Percentiles rank a stretch among this genome's conserved stretches.
Evolutionary conservation across 2,113 vertebrate species (phyloP).

Genomic region (Oenanthe oenanthe): DNA sequence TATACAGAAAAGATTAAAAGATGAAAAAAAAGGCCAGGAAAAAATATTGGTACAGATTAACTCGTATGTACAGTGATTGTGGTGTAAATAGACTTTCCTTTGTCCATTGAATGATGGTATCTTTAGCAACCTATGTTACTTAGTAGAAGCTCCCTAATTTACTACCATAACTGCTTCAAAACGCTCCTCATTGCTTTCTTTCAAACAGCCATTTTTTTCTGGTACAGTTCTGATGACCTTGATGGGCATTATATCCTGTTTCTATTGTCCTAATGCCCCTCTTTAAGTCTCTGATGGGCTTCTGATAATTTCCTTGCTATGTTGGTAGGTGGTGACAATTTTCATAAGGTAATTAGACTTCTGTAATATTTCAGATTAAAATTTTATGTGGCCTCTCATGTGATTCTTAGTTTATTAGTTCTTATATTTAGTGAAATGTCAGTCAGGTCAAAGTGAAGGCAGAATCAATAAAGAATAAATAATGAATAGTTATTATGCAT

Average conservation of each 20-base stretch:
- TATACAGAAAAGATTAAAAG: not conserved
- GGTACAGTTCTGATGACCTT: not conserved
- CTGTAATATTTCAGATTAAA: not conserved
- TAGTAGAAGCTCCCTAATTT: slow-evolving; percentile 34
- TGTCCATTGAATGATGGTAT: not conserved
- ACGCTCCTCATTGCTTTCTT: not conserved
- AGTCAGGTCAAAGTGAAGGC: not conserved
- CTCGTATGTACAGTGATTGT: not conserved
- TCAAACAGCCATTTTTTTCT: not conserved
- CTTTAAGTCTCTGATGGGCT: not conserved
- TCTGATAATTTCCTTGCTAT: not conserved
- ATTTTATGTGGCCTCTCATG: not conserved
- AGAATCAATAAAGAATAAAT: not conserved
- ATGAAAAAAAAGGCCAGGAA: not conserved
- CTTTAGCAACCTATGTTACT: not conserved
- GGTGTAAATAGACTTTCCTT: slow-evolving; percentile 27
- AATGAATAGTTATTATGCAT: not conserved
- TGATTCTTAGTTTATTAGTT: not conserved
- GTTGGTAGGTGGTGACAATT: not conserved
- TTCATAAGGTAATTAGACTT: not conserved
- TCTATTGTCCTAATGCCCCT: slow-evolving; percentile 8
- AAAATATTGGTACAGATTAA: not conserved
- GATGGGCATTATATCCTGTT: not conserved
- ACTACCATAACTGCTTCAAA: slow-evolving; percentile 3
- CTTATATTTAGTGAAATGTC: not conserved